Percentiles rank a stretch among this genome's conserved stretches.
Conservation (phyloP, 2,888 invertebrate species). For the Sphaerophoria rueppellii region DNA sequence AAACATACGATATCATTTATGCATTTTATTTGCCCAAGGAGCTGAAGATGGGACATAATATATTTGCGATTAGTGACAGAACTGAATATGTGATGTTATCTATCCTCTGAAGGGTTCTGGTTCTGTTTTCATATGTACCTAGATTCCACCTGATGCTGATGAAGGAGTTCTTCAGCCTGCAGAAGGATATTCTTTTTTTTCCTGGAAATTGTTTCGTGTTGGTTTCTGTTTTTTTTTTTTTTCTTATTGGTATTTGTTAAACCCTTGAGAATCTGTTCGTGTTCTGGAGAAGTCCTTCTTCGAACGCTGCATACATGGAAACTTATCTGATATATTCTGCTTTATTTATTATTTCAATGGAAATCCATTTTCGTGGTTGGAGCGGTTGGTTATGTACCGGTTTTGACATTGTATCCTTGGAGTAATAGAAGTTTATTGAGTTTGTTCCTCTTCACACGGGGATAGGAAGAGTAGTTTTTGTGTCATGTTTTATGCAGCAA, state of each 20-base stretch:
- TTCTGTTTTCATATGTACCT: not conserved
- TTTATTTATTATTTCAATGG: conserved; percentile 60
- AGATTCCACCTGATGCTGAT: not conserved
- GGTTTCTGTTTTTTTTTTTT: not conserved
- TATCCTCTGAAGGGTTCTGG: not conserved
- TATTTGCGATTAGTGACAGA: not conserved
- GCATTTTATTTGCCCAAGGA: conserved; percentile 8
- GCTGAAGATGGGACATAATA: not conserved
- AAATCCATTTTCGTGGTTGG: conserved; percentile 27
- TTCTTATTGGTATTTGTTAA: conserved; percentile 42
- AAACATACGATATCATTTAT: conserved; percentile 9
- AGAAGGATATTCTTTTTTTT: not conserved
- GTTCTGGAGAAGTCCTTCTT: conserved; percentile 40
- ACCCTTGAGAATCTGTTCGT: conserved; percentile 36
- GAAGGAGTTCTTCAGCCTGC: not conserved
- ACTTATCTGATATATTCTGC: conserved; percentile 55
- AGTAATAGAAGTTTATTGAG: not conserved
- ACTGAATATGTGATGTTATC: conserved; percentile 8
- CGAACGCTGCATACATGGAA: conserved; percentile 53
- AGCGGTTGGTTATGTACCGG: not conserved
- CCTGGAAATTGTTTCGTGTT: not conserved
- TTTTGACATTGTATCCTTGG: not conserved
- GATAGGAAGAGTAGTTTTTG: no score
- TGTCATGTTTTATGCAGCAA: no score
- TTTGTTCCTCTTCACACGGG: no score